Percentiles rank a stretch among this genome's conserved stretches.
These are phyloP conservation scores for Zaprionus lachaisei DNA, from an alignment of 1,140 invertebrate species.

Conservation along the genomic window DNA sequence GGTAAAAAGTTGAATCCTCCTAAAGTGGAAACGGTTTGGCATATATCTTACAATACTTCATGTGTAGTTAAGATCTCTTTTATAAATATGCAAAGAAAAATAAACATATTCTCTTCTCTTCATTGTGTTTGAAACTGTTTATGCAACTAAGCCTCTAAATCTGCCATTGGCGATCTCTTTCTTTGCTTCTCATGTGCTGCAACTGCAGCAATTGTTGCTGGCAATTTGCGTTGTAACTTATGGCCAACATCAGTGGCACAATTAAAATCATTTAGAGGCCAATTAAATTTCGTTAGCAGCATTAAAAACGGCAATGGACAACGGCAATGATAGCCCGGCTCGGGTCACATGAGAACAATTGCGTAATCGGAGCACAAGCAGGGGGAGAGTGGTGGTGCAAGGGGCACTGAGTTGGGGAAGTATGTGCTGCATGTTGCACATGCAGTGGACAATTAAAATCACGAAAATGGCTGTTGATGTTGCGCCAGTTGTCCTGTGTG, in stretches of 20 bases:
- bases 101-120: too few relatives aligned
- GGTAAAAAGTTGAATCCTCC: too few relatives aligned
- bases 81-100: too few relatives aligned
- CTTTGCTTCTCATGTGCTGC: background rate
- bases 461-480: conserved; percentile 73
- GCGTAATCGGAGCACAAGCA: conserved; percentile 45
- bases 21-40: too few relatives aligned
- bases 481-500: conserved; percentile 38
- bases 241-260: conserved; percentile 79
- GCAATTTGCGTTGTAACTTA: conserved; percentile 73
- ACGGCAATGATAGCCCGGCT: conserved; percentile 19
- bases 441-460: conserved; percentile 74
- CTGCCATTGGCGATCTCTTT: background rate
- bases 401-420: background rate
- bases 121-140: background rate
- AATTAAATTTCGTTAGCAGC: conserved; percentile 83
- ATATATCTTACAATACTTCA: too few relatives aligned
- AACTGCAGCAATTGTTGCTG: conserved; percentile 44
- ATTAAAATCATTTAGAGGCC: conserved; percentile 83
- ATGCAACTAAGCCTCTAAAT: background rate
- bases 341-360: conserved; percentile 80
- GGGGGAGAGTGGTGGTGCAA: background rate
- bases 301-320: conserved; percentile 66
- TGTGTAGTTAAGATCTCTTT: too few relatives aligned
- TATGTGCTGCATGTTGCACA: conserved; percentile 24